Evolutionary conservation across 2,797 vertebrate species (phyloP), one percentile per base, ranked within the genome.

Genomic region (Aselliscus stoliczkanus): DNA sequence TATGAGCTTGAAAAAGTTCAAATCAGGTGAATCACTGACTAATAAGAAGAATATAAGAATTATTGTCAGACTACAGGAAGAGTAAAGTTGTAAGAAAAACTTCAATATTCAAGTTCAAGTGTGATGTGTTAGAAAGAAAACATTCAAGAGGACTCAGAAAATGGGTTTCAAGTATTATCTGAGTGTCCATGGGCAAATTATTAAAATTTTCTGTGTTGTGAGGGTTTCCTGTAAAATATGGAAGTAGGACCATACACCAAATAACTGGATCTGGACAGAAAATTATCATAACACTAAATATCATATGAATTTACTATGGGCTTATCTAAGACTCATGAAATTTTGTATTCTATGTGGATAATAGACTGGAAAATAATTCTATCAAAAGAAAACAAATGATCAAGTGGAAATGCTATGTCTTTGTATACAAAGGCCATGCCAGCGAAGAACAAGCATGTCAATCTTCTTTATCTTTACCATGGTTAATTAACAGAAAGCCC

Each of bases 351-450:
- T 47, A 25, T 72, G 34, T 86, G 67, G 7, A 62, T 81, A 86
- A 84, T 47, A 67, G 39, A 60, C 54, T 88, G n/a, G 44, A 64
- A 95, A 95, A 92, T 56, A 82, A 60, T 90, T 79, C 50, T 7
- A 94, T n/a, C 27, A 80, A 89, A 82, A 80, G 12, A 67, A 96
- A 95, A 69, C 58, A 73, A 75, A 67, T 42, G 70, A 82, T 81
- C 39, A 77, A 34, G 50, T 54, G 15, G 31, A 72, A 65, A 76
- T 56, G 69, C 12, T 70, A 4, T 27, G 14, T 69, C 84, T 92
- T 85, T 62, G 47, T 23, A 90, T 64, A 82, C 44, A 75, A 69
- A 93, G n/a, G 47, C 25, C 64, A 67, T 58, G 7, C 15, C 79
- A 85, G 17, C 89, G 12, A 60, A 85, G 39, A 60, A 75, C 23